phyloP scores from a whole-genome alignment of 2,888 invertebrate genomes.

The Digitonthophagus gazella region DNA sequence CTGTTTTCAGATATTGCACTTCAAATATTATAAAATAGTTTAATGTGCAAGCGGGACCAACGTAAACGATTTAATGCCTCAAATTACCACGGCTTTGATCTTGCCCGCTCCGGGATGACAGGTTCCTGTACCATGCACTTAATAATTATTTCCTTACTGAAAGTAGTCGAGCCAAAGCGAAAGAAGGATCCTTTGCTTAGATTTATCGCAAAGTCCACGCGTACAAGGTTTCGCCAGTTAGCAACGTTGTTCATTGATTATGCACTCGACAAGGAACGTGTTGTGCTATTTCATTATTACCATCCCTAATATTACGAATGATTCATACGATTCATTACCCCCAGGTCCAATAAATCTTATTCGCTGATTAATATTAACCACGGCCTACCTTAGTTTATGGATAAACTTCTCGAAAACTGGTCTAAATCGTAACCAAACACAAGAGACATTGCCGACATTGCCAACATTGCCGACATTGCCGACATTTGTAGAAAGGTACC shows the following conservation, averaged over 20 bases:
- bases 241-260: conserved; percentile 6
- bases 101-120: neutral
- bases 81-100: neutral
- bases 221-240: neutral
- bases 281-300: conserved; percentile 12
- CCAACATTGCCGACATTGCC: too few relatives aligned
- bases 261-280: neutral
- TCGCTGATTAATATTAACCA: neutral
- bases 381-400: neutral
- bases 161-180: conserved; percentile 5
- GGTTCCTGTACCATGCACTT: neutral
- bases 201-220: neutral
- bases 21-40: neutral
- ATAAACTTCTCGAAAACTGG: neutral
- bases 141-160: neutral
- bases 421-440: neutral
- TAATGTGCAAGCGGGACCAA: neutral
- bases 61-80: neutral
- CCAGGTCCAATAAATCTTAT: conserved; percentile 2
- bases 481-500: neutral
- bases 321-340: conserved; percentile 6
- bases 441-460: too few relatives aligned
- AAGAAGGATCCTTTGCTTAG: neutral
- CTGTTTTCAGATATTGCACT: neutral
- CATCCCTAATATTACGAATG: conserved; percentile 6